Conservation (phyloP, 2,113 vertebrate genomes). For the Apistogramma diplotaenia region DNA sequence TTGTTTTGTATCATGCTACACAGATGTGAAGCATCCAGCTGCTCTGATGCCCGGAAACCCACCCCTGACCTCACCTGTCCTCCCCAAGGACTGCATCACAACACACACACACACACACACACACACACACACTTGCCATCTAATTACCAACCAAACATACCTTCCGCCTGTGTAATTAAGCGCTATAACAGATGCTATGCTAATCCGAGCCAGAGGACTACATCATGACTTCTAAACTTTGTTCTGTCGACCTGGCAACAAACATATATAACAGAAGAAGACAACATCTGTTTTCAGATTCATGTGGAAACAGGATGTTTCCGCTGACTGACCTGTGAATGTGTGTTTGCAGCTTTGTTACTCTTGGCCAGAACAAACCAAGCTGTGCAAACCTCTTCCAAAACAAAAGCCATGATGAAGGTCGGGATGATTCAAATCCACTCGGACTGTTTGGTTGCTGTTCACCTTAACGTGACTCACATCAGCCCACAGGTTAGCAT, state of each 20-base stretch:
- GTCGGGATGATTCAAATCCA: conserved; percentile 26
- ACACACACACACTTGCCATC: conserved; percentile 10
- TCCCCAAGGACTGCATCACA: conserved; percentile 21
- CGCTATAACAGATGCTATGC: conserved; percentile 17
- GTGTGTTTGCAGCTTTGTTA: conserved; percentile 13
- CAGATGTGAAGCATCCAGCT: conserved; percentile 66
- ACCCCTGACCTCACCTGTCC: conserved; percentile 51
- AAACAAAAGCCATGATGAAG: conserved; percentile 14
- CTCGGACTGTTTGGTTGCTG: conserved; percentile 26
- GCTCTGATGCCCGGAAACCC: conserved; percentile 20
- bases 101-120: not conserved
- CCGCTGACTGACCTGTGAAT: conserved; percentile 12
- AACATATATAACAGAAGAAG: not conserved
- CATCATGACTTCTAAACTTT: conserved; percentile 14
- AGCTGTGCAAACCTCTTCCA: conserved; percentile 59
- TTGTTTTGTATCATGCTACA: conserved; percentile 36
- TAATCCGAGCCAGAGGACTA: conserved; percentile 23
- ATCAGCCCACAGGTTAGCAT: not conserved
- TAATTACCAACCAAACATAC: conserved; percentile 56
- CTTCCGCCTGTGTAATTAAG: conserved; percentile 56
- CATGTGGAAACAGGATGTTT: not conserved
- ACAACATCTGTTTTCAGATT: conserved; percentile 36
- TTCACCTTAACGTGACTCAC: conserved; percentile 32
- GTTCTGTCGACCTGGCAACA: conserved; percentile 7
- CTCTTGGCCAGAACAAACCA: conserved; percentile 50